These are phyloP conservation scores for Xenopus laevis DNA, from an alignment of 2,113 vertebrate species.

Conservation along the genomic window DNA sequence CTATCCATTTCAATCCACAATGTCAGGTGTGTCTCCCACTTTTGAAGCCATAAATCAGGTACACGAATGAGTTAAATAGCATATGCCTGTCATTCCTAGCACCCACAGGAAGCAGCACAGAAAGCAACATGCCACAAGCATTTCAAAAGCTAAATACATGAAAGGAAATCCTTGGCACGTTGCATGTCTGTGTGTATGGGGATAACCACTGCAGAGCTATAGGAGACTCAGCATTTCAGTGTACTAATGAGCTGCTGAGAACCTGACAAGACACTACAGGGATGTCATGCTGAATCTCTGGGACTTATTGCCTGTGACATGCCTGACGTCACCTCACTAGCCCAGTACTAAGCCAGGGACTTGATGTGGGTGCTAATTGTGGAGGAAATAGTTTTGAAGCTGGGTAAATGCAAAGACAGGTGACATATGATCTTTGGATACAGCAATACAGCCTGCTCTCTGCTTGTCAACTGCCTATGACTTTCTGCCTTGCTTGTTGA, in stretches of 20 bases:
- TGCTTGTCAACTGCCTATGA: neutral
- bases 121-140: neutral
- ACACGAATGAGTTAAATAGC: too few species aligned
- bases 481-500: neutral
- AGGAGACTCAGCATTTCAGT: neutral
- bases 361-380: neutral
- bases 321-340: neutral
- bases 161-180: neutral
- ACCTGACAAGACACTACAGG: neutral
- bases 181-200: neutral
- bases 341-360: accelerated
- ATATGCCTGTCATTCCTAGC: too few species aligned
- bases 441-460: neutral
- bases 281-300: accelerated
- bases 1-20: too few species aligned
- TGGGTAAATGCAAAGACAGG: accelerated
- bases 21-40: too few species aligned
- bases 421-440: neutral
- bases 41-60: too few species aligned
- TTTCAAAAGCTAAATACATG: neutral
- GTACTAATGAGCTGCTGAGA: neutral
- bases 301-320: neutral
- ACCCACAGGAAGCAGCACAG: too few species aligned
- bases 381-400: accelerated
- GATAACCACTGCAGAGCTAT: neutral